phyloP scores from a whole-genome alignment of 2,888 invertebrate species.

The Hypomecis atomaria region DNA sequence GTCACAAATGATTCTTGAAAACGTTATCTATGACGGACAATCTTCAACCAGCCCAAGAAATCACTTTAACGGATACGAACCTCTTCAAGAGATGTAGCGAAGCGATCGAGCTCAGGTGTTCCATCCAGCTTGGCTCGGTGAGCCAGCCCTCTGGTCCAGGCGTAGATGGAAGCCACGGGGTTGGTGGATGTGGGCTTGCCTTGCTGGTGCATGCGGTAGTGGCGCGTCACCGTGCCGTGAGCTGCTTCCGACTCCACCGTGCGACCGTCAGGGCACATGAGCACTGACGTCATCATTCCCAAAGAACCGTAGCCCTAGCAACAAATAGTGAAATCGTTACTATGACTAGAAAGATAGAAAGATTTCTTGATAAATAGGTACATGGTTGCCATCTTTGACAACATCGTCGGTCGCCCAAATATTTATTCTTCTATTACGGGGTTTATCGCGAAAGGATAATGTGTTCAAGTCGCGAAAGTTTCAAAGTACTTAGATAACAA shows the following conservation, averaged over 20 bases:
- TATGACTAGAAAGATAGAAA: no score
- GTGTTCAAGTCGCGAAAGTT: no score
- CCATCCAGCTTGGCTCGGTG: constrained; percentile 93
- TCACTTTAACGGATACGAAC: constrained; percentile 49
- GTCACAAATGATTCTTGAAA: no score
- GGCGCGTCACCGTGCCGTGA: constrained; percentile 95
- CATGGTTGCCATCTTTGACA: no score
- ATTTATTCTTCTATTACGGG: no score
- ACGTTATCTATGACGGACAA: no score
- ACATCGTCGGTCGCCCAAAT: no score
- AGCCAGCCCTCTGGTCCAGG: constrained; percentile 94
- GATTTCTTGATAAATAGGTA: no score
- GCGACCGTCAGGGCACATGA: constrained; percentile 93
- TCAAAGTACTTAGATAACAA: no score
- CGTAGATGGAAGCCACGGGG: constrained; percentile 96
- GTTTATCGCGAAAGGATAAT: no score
- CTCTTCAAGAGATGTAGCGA: constrained; percentile 89
- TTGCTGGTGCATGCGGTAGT: constrained; percentile 94
- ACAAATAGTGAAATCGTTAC: background rate
- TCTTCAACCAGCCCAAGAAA: background rate
- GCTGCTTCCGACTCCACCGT: constrained; percentile 96
- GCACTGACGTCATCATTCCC: constrained; percentile 96
- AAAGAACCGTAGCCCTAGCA: constrained; percentile 89
- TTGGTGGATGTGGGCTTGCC: constrained; percentile 95
- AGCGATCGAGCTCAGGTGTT: constrained; percentile 89